Evolutionary conservation across 2,113 vertebrate species (phyloP), one percentile per base, ranked within the genome.

Genomic region (Echinops telfairi): DNA sequence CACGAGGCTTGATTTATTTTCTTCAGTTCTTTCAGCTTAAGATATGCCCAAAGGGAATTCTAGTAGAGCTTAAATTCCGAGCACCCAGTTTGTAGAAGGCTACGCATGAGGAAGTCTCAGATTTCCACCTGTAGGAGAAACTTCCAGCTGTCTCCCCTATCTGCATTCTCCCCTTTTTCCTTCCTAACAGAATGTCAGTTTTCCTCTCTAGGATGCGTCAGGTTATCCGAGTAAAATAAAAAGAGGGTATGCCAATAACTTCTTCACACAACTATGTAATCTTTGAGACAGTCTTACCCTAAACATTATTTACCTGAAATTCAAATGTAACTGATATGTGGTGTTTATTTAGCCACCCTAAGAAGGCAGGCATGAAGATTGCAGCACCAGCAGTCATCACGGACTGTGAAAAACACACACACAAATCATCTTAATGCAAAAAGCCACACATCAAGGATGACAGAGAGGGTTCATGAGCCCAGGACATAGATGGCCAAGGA

Each of bases 161-260:
- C 62, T 43, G 19, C 53, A 22, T 53, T 70, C 31, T 66, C 20
- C 33, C 33, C 70, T 6, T 23, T 89, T 81, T 90, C 57, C 15
- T n/a, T 47, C 36, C 17, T 64, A 64, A 6, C 14, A 53, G 19
- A 88, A 43, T 6, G 3, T 83, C 23, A 84, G 23, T 70, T 62
- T 86, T 95, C 84, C 79, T 92, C 16, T 20, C 33, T 90, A 88
- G 22, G 83, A 70, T 86, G 53, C 58, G 29, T 90, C 79, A 79
- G 19, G 20, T 40, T 90, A 79, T 4, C 88, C 38, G 23, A 77
- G 77, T 90, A 88, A 57, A 53, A n/a, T 75, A 57, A 78, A 89
- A 90, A 73, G 57, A 78, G 1, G 81, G 25, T 16, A 71, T 47
- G 78, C 85, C 31, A 86, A 85, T 62, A 62, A 53, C 47, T 53